Conservation (phyloP, 2,113 vertebrate genomes). For the Romanogobio albipinnatus region DNA sequence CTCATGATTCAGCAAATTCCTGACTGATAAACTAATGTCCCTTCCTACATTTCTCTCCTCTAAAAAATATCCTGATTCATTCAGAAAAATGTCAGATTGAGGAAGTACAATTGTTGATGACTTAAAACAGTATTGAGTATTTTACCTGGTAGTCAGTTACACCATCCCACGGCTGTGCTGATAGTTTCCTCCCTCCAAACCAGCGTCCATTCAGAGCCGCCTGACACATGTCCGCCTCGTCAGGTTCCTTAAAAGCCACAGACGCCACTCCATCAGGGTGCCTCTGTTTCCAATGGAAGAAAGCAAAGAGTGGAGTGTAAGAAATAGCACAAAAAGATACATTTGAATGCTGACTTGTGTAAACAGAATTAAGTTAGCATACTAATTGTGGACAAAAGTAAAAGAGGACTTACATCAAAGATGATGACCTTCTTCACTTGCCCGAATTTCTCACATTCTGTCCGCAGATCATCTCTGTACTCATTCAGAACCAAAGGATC, state of each 20-base stretch:
- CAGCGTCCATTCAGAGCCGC: constrained; percentile 87
- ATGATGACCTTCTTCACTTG: constrained; percentile 94
- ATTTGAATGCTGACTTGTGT: background rate
- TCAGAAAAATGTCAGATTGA: background rate
- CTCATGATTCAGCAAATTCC: background rate
- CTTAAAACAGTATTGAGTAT: background rate
- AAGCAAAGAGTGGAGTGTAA: background rate
- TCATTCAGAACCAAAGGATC: constrained; percentile 95
- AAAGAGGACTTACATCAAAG: constrained; percentile 86
- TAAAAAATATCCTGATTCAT: background rate
- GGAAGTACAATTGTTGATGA: background rate
- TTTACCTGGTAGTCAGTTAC: constrained; percentile 92
- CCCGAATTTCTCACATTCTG: constrained; percentile 96
- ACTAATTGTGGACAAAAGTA: background rate
- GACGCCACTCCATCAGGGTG: constrained; percentile 95
- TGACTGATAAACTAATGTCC: background rate
- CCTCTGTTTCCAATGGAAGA: constrained; percentile 73
- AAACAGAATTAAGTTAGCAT: background rate
- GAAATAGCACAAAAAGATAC: background rate
- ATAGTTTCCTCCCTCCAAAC: constrained; percentile 93
- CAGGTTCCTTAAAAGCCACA: constrained; percentile 89
- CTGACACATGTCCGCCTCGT: constrained; percentile 86
- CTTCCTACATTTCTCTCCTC: background rate
- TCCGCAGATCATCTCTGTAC: constrained; percentile 91
- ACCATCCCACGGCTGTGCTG: constrained; percentile 88